phyloP scores from a whole-genome alignment of 2,888 invertebrate species.

The Mesoligia furuncula region DNA sequence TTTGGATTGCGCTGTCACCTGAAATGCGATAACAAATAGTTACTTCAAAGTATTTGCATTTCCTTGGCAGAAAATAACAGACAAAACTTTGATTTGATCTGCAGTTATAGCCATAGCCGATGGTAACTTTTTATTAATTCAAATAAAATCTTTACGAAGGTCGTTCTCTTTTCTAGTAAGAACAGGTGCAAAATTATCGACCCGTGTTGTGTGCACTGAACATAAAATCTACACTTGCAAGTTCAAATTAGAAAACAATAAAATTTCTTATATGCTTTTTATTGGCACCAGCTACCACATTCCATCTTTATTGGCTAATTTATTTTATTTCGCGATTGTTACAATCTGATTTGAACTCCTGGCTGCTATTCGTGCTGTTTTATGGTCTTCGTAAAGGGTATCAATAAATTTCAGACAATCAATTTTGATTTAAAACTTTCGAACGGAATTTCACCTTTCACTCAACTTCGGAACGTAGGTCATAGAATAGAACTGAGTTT shows the following conservation, averaged over 20 bases:
- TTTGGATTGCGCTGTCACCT: neutral
- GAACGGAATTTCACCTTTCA: slow-evolving; percentile 44
- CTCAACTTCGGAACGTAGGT: slow-evolving; percentile 31
- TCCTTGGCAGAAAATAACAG: neutral
- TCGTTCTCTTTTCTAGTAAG: neutral
- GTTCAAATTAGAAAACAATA: slow-evolving; percentile 42
- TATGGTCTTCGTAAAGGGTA: slow-evolving; percentile 61
- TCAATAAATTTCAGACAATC: slow-evolving; percentile 65
- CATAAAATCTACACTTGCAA: slow-evolving; percentile 10
- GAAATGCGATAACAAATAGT: neutral
- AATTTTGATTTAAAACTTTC: slow-evolving; percentile 53
- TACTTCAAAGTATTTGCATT: neutral
- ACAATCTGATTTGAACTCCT: slow-evolving; percentile 56
- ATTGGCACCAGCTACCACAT: slow-evolving; percentile 47
- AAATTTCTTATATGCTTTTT: slow-evolving; percentile 24
- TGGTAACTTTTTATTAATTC: neutral
- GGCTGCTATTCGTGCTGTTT: slow-evolving; percentile 47
- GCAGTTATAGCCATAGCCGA: neutral
- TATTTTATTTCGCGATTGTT: slow-evolving; percentile 62
- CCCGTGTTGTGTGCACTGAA: neutral
- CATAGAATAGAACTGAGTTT: slow-evolving; percentile 30
- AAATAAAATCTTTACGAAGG: neutral
- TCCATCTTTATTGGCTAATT: slow-evolving; percentile 56
- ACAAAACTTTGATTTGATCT: neutral
- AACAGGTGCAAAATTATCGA: neutral